phyloP scores from a whole-genome alignment of 2,113 vertebrate species.

The Hydrochoerus hydrochaeris region DNA sequence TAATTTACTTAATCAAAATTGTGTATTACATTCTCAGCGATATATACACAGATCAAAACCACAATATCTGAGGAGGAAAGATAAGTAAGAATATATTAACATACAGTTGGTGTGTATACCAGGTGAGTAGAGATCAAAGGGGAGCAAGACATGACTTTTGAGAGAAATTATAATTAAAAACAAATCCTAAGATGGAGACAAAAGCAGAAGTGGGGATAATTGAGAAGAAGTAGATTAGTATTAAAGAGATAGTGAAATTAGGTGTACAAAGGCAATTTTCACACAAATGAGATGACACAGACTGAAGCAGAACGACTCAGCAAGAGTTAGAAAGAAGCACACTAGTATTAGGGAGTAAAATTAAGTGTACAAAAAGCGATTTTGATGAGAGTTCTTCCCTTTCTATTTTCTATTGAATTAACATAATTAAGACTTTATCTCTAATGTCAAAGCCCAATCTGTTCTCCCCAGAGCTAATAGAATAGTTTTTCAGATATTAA shows the following conservation, averaged over 20 bases:
- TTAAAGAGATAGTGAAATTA: background rate
- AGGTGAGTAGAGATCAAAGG: background rate
- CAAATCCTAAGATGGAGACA: background rate
- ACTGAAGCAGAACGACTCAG: constrained; percentile 6
- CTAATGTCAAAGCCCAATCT: background rate
- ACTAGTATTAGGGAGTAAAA: background rate
- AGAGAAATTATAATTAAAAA: background rate
- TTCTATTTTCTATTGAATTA: constrained; percentile 2
- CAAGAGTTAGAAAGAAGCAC: constrained; percentile 20
- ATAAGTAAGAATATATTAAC: background rate
- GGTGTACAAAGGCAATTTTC: background rate
- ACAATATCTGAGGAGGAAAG: background rate
- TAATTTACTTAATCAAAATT: constrained; percentile 29
- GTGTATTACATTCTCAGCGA: background rate
- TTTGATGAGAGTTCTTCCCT: background rate
- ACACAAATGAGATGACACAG: background rate
- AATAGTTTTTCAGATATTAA: constrained; percentile 55
- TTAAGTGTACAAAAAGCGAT: background rate
- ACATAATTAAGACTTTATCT: constrained; percentile 18
- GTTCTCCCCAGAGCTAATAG: constrained; percentile 21
- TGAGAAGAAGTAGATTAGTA: background rate
- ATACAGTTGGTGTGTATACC: background rate
- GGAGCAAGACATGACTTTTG: background rate
- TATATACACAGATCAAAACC: background rate
- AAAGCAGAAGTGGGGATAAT: background rate